Evolutionary conservation across 2,888 invertebrate species (phyloP), one percentile per base, ranked within the genome.

Genomic region (Pemphredon lugubris): DNA sequence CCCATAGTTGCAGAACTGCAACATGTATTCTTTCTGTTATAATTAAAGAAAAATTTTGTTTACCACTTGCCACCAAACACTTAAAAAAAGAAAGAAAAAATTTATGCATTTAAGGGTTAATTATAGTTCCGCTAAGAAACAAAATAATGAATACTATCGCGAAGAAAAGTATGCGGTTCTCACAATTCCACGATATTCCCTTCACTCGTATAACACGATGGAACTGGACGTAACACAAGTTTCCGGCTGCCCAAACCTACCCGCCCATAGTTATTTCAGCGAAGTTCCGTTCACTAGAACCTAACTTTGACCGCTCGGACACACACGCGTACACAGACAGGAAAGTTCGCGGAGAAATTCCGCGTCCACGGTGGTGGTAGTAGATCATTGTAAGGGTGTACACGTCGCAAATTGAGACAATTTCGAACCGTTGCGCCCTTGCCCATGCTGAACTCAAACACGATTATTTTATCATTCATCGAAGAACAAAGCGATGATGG

Each of bases 211-310:
- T 16, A 58, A 58, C 53, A 13, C 16, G 45, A 32, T 30, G 20
- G 53, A 14, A 16, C n/a, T 9, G 6, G 7, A 26, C 2, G 40
- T 23, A 42, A 26, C 63, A 69, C 72, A 73, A 72, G 66, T 72
- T 72, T 23, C 51, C n/a, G 7, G 11, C 32, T 18, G 53, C 26
- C 18, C 55, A 37, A 73, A 74, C 59, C 73, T 63, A 60, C 13
- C 42, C 47, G 39, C n/a, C 67, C 47, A 34, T 63, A 73, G 73
- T 73, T 73, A 73, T 74, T 60, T 51, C 32, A 39, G 42, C 9
- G 60, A 74, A 74, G 74, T 74, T 74, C 73, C 73, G 63, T 68
- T 73, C 73, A 68, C 42, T 50, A 47, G 48, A 6, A 53, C 59
- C 55, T 54, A 73, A 74, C 73, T 74, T 68, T 64, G 48, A 40